Conservation (phyloP, 2,888 invertebrate species). For the Hedya salicella region DNA sequence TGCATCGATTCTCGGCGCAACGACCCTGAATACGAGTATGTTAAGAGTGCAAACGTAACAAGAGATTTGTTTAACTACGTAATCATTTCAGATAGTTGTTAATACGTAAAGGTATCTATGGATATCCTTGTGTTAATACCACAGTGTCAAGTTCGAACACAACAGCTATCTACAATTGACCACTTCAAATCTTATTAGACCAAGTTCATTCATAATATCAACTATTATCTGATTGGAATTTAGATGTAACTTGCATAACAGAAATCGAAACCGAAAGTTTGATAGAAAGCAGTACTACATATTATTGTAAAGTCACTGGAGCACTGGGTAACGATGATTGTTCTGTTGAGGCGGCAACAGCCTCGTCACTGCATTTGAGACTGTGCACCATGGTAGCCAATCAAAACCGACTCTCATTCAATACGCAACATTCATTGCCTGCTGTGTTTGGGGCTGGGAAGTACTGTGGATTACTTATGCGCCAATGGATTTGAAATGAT, state of each 20-base stretch:
- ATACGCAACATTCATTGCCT: slow-evolving; percentile 52
- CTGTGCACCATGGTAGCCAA: slow-evolving; percentile 46
- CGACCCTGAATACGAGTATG: slow-evolving; percentile 49
- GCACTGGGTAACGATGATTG: slow-evolving; percentile 76
- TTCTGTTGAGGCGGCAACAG: slow-evolving; percentile 64
- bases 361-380: slow-evolving; percentile 59
- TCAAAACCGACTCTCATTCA: slow-evolving; percentile 32
- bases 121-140: slow-evolving; percentile 8
- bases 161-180: slow-evolving; percentile 12
- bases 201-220: slow-evolving; percentile 37
- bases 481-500: slow-evolving; percentile 41
- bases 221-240: slow-evolving; percentile 40
- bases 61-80: slow-evolving; percentile 39
- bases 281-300: slow-evolving; percentile 68
- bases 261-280: slow-evolving; percentile 75
- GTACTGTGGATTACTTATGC: slow-evolving; percentile 37
- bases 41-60: slow-evolving; percentile 47
- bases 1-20: slow-evolving; percentile 59
- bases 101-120: neutral
- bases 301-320: slow-evolving; percentile 78
- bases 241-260: slow-evolving; percentile 55
- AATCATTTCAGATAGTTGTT: slow-evolving; percentile 5
- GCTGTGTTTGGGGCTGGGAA: slow-evolving; percentile 22
- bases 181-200: slow-evolving; percentile 32
- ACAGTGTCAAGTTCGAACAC: slow-evolving; percentile 11